Evolutionary conservation across 2,113 vertebrate species (phyloP).

Genomic region (Pao palembangensis): DNA sequence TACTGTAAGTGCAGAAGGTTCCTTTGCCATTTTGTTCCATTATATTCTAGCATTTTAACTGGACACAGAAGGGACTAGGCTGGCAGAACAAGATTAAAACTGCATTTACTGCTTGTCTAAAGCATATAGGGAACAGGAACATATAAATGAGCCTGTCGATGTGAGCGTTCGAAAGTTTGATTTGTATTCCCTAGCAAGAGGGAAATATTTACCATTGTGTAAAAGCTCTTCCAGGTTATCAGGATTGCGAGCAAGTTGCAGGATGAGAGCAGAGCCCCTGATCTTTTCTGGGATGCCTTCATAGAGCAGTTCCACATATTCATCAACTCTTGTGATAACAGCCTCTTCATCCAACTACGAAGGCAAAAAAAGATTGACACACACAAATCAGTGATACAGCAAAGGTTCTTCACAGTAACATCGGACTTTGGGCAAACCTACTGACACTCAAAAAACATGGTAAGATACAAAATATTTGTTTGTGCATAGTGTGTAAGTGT

Average conservation of each 20-base stretch:
- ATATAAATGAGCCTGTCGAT: background rate
- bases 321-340: constrained; percentile 89
- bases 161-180: background rate
- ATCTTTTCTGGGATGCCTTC: constrained; percentile 94
- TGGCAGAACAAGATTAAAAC: background rate
- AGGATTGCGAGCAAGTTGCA: constrained; percentile 93
- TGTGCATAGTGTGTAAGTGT: too few species aligned
- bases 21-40: too few species aligned
- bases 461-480: too few species aligned
- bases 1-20: too few species aligned
- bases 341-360: constrained; percentile 89
- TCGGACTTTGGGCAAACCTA: too few species aligned
- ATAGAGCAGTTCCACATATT: constrained; percentile 92
- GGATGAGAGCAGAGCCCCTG: constrained; percentile 86
- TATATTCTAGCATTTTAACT: too few species aligned
- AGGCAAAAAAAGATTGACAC: constrained; percentile 6
- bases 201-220: constrained; percentile 79
- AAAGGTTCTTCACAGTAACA: too few species aligned
- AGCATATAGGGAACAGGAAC: background rate
- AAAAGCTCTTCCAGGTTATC: constrained; percentile 94
- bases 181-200: background rate
- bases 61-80: too few species aligned
- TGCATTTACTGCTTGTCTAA: background rate
- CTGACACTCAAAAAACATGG: too few species aligned
- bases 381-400: constrained; percentile 11